Base-by-base conservation (phyloP, 2,797 vertebrate species). In the Botia almorhae region DNA sequence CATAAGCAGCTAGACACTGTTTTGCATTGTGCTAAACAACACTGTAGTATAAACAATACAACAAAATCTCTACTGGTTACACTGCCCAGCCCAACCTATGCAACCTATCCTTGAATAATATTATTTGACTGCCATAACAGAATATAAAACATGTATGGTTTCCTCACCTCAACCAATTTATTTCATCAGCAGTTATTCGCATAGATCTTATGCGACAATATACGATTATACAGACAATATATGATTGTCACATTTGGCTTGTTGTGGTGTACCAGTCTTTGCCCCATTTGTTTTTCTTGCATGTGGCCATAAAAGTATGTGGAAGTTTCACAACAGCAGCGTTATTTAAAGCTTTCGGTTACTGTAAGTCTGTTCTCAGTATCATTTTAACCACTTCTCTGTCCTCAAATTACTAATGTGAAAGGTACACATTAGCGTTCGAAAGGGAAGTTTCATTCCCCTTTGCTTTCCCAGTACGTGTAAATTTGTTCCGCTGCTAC, bases 311-410 rank as follows among this genome's bases (percentile, higher is more conserved):
- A 10, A 46, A 46, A 10, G 43, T 46, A 11, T 46, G 39, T 7
- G 43, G 19, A 77, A 58, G 19, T 14, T 46, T 13, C 0, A 1
- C 19, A 46, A 76, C 51, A 10, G 64, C 10, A 55, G 1, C 6
- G 4, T 29, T 69, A 14, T 69, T 12, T 69, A 29, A 58, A 69
- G 36, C 74, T 76, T 46, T 77, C 19, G 51, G 1, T 58, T 69
- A 48, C 64, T 68, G 46, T 7, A 73, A 73, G 7, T 65, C 17
- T 65, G 17, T 23, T 58, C 19, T 68, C 67, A 56, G 17, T 58
- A 14, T 77, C 43, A 67, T 16, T 11, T 23, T 43, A 61, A 50
- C 43, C 12, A 69, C 76, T 69, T 78, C 67, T 36, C 39, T 50
- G 13, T 69, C 12, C 53, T 78, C 17, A 0, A 50, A 60, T 60